Percentiles rank a stretch among this genome's conserved stretches.
These are phyloP conservation scores for Amiota communis DNA, from an alignment of 2,888 invertebrate species.

Conservation along the genomic window DNA sequence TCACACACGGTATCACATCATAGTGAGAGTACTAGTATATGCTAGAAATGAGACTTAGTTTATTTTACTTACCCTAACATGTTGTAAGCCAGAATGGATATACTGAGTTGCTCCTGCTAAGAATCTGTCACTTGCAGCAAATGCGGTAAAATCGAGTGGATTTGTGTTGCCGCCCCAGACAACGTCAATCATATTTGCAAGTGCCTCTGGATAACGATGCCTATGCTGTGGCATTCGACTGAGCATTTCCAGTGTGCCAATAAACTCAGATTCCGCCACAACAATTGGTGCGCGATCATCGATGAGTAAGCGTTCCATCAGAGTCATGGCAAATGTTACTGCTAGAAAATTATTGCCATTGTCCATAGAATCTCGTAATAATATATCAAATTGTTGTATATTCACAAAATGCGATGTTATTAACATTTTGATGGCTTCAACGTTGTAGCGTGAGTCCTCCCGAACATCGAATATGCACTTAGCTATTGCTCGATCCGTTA, in stretches of 20 bases:
- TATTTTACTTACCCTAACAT: constrained; percentile 79
- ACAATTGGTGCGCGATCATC: constrained; percentile 86
- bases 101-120: constrained; percentile 88
- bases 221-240: constrained; percentile 84
- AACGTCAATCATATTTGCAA: constrained; percentile 86
- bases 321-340: constrained; percentile 91
- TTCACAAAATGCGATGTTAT: constrained; percentile 88
- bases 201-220: constrained; percentile 86
- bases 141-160: constrained; percentile 61
- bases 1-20: no score
- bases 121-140: constrained; percentile 79
- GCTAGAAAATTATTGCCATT: constrained; percentile 86
- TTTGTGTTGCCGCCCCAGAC: constrained; percentile 78
- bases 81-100: constrained; percentile 93
- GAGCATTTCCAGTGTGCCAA: constrained; percentile 89
- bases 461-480: constrained; percentile 90
- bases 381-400: constrained; percentile 87
- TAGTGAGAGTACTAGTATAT: neutral
- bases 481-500: constrained; percentile 93
- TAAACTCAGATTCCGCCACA: constrained; percentile 88
- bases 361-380: constrained; percentile 90
- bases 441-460: constrained; percentile 91
- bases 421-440: constrained; percentile 92
- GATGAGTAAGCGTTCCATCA: constrained; percentile 89
- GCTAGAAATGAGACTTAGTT: neutral